These are phyloP conservation scores for Yponomeuta malinellus DNA, from an alignment of 2,888 invertebrate genomes.

Conservation along the genomic window DNA sequence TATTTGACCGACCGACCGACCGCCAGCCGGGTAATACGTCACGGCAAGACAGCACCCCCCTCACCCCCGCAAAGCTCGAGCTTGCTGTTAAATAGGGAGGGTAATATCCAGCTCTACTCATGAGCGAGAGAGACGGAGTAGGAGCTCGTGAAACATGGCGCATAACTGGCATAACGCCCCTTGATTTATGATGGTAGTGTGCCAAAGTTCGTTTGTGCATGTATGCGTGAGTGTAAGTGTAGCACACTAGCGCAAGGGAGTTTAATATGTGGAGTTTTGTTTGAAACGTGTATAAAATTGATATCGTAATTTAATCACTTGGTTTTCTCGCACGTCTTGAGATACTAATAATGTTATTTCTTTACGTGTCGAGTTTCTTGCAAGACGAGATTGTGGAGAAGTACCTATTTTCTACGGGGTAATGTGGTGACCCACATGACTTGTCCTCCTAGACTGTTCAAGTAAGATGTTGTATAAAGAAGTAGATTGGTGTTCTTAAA, in stretches of 20 bases:
- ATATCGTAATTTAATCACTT: background rate
- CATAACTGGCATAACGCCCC: conserved; percentile 63
- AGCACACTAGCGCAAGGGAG: conserved; percentile 32
- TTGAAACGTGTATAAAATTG: background rate
- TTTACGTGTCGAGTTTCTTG: background rate
- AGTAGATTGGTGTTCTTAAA: too few relatives aligned
- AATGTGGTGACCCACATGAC: too few relatives aligned
- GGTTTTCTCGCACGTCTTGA: background rate
- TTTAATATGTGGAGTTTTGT: conserved; percentile 8
- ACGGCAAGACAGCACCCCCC: conserved; percentile 70
- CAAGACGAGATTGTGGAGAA: background rate
- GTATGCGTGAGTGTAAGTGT: conserved; percentile 44
- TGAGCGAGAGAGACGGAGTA: conserved; percentile 57
- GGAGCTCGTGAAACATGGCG: conserved; percentile 73
- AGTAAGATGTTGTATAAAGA: too few relatives aligned
- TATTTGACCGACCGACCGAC: conserved; percentile 57
- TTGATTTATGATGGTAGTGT: conserved; percentile 71
- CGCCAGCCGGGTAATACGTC: conserved; percentile 70
- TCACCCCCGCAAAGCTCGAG: conserved; percentile 56
- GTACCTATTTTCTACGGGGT: too few relatives aligned
- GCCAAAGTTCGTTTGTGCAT: conserved; percentile 59
- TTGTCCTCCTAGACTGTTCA: too few relatives aligned
- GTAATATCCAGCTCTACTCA: conserved; percentile 40
- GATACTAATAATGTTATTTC: background rate
- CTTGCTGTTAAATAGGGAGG: conserved; percentile 57